A percentile compares a stretch with the other conserved stretches of the same genome.
Evolutionary conservation across 2,113 vertebrate species (phyloP).

Genomic region (Tricholaema leucomelas): DNA sequence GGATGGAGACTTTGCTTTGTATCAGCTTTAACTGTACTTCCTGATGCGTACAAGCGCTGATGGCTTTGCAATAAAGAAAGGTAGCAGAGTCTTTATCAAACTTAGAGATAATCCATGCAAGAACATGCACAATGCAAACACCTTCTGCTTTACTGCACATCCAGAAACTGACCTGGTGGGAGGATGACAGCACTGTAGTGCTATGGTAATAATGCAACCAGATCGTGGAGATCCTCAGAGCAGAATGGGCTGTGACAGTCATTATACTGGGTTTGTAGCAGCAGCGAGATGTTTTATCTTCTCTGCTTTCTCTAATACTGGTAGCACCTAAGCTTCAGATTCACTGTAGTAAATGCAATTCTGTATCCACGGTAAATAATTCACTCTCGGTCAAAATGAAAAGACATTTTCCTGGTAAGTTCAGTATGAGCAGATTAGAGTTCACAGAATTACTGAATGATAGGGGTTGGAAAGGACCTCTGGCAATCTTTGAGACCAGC

Average conservation of each 20-base stretch:
- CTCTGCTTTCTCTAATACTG: neutral
- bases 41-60: accelerated
- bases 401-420: neutral
- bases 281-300: neutral
- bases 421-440: neutral
- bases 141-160: neutral
- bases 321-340: neutral
- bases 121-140: neutral
- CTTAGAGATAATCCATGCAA: neutral
- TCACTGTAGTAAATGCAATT: neutral
- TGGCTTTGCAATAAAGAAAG: neutral
- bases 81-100: neutral
- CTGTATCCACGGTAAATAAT: neutral
- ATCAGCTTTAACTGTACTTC: neutral
- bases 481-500: no score
- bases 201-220: neutral
- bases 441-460: neutral
- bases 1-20: neutral
- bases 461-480: no score
- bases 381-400: neutral
- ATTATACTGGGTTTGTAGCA: neutral
- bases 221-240: accelerated
- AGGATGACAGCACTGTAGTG: neutral
- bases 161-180: neutral
- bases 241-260: neutral